These are phyloP conservation scores for Narcine bancroftii DNA, from an alignment of 2,113 vertebrate species.

Conservation along the genomic window DNA sequence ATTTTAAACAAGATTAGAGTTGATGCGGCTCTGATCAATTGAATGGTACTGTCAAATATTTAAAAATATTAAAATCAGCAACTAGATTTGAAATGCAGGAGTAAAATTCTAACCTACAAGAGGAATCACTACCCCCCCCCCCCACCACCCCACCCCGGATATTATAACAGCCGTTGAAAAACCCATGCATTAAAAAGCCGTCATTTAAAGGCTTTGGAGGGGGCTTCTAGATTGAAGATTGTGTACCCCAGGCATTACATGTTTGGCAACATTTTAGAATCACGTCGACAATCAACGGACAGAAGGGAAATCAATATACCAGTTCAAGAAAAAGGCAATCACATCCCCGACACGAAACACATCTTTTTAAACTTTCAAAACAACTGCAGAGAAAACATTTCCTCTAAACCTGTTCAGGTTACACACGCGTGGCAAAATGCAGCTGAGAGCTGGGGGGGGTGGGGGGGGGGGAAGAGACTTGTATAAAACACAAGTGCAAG, in stretches of 20 bases:
- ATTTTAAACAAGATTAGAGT: background rate
- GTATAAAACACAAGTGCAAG: constrained; percentile 34
- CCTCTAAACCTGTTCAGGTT: background rate
- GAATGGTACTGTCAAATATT: background rate
- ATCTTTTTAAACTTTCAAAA: background rate
- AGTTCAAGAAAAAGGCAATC: background rate
- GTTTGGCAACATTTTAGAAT: constrained; percentile 5
- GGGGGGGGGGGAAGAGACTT: background rate
- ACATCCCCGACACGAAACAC: background rate
- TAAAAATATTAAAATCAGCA: background rate
- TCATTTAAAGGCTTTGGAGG: background rate
- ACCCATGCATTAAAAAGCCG: background rate
- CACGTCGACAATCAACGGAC: background rate
- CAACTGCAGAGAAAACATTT: background rate
- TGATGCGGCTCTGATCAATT: background rate
- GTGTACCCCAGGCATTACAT: background rate
- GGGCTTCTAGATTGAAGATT: background rate
- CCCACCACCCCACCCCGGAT: too few relatives aligned
- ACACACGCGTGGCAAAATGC: too few relatives aligned
- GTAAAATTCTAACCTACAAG: background rate
- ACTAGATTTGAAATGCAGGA: background rate
- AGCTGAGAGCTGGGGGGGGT: too few relatives aligned
- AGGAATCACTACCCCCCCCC: background rate
- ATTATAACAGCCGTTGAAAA: background rate
- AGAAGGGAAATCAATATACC: background rate